Evolutionary conservation across 2,113 vertebrate genomes (phyloP), one percentile per base, ranked within the genome.

Genomic region (Perccottus glenii): DNA sequence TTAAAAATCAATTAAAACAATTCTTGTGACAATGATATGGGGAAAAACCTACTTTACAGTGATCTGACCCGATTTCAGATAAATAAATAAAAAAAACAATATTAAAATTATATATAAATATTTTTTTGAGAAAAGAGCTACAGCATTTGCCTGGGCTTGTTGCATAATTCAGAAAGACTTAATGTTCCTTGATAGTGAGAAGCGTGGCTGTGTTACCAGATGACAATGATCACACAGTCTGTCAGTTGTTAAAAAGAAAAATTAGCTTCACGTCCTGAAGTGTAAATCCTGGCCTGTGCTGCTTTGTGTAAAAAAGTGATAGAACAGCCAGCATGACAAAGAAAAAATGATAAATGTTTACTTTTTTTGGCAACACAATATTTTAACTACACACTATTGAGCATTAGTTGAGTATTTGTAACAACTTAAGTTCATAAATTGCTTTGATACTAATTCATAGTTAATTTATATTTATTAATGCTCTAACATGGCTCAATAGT

Each of bases 81-180:
- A 27, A 27, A 27, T 3, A 27, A 27, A 27, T 27, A 27, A 27
- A 27, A n/a, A 27, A 2, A 3, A 2, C 19, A 27, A 43, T 11
- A 43, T 43, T 2, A 43, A 43, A 2, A 6, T 43, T 3, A 6
- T 43, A 8, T 8, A 11, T 43, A 2, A 9, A 16, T 40, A 10
- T 42, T 40, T 16, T n/a, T 4, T 42, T 3, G 1, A 19, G 14
- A 43, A 58, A 16, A 43, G 49, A 55, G 45, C 48, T 11, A 12
- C 67, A 51, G 42, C 32, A 55, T 70, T 19, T 32, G 50, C 48
- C 46, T 42, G 56, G 9, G 60, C 35, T 36, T 69, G 15, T 36
- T 78, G 52, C 73, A 76, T 78, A 70, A 84, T 78, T 70, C 60
- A 67, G 58, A 67, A 15, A 75, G 67, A 75, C 71, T 65, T 60